Evolutionary conservation across 2,797 vertebrate species (phyloP).

Genomic region (Sebastes hubbsi): DNA sequence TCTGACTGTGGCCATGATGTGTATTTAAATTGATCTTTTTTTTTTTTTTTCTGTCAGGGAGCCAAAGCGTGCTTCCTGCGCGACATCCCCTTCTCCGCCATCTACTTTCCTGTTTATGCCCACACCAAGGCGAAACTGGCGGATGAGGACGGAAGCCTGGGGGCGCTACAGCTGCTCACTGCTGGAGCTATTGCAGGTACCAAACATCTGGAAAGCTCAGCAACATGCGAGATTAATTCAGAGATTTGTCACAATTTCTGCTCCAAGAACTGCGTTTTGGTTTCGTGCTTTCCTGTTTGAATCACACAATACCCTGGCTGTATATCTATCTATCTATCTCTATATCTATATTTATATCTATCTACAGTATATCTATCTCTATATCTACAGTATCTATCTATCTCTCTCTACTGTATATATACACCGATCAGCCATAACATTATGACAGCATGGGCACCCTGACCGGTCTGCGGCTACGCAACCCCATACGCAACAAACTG

Average conservation of each 20-base stretch:
- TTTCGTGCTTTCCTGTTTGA: neutral
- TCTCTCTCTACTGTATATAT: no score
- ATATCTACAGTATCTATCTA: no score
- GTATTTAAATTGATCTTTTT: neutral
- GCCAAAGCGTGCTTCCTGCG: conserved; percentile 97
- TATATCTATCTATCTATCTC: neutral
- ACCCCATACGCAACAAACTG: no score
- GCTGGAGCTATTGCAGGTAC: conserved; percentile 97
- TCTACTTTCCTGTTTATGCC: conserved; percentile 97
- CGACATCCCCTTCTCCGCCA: conserved; percentile 98
- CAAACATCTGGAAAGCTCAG: conserved; percentile 42
- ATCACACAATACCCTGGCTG: neutral
- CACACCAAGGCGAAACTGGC: conserved; percentile 89
- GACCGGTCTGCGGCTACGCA: no score
- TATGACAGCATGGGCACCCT: no score
- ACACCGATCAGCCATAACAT: no score
- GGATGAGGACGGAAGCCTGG: conserved; percentile 89
- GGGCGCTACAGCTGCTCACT: conserved; percentile 90
- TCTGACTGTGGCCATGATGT: conserved; percentile 10
- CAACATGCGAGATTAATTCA: neutral
- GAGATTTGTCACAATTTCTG: conserved; percentile 10
- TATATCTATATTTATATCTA: neutral
- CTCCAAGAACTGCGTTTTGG: conserved; percentile 12
- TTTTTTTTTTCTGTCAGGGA: conserved; percentile 80
- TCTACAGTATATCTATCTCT: no score